These are phyloP conservation scores for Phenganax stokvisi DNA, from an alignment of 92 coral and sea anemone genomes.

Conservation along the genomic window DNA sequence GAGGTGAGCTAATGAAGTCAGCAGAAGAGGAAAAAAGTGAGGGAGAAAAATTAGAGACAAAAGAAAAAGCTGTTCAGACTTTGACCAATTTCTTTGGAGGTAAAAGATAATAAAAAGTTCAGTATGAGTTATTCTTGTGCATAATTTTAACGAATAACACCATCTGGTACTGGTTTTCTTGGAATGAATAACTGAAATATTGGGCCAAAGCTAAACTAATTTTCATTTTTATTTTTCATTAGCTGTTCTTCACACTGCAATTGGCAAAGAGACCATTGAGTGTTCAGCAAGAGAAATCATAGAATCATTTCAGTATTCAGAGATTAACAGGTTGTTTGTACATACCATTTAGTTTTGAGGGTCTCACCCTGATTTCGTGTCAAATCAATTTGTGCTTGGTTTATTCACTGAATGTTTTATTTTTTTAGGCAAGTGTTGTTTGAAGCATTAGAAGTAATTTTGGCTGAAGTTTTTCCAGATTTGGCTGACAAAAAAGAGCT, in stretches of 20 bases:
- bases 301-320: slow-evolving; percentile 78
- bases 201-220: too few relatives aligned
- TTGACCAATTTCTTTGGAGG: slow-evolving; percentile 70
- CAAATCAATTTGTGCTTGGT: too few relatives aligned
- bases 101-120: slow-evolving; percentile 44
- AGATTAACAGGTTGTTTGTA: slow-evolving; percentile 68
- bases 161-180: too few relatives aligned
- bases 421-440: slow-evolving; percentile 19
- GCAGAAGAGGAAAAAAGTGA: slow-evolving; percentile 41
- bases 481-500: background rate
- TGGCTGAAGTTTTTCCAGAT: slow-evolving; percentile 27
- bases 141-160: background rate
- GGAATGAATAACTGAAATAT: too few relatives aligned
- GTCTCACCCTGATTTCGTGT: too few relatives aligned
- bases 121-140: background rate
- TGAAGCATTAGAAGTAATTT: slow-evolving; percentile 14
- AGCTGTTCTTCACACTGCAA: slow-evolving; percentile 13
- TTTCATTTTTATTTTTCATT: too few relatives aligned
- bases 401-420: background rate
- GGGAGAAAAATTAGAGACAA: slow-evolving; percentile 55
- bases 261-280: slow-evolving; percentile 13
- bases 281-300: slow-evolving; percentile 57
- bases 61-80: slow-evolving; percentile 51
- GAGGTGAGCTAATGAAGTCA: slow-evolving; percentile 54
- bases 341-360: background rate